Base-by-base conservation (phyloP, 1,140 invertebrate genomes). In the Cephus cinctus region DNA sequence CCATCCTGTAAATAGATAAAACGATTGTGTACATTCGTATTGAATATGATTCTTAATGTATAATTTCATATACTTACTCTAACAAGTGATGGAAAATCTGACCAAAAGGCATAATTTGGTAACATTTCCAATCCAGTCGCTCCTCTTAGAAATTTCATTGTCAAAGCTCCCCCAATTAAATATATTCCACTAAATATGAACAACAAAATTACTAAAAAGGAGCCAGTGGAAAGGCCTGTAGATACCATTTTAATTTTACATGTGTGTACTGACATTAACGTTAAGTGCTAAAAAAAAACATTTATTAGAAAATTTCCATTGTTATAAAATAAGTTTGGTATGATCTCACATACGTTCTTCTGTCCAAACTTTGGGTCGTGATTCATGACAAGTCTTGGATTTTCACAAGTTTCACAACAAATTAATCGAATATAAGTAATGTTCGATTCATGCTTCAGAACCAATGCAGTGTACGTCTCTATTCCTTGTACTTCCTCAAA, bases 51-150 rank as follows among this genome's bases (percentile, higher is more conserved):
- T 12, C 12, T 9, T 8, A 5, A 22, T 16, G 23, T 31, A 11
- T 18, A 3, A 4, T 27, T 20, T 35, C 9, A 2, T 8, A 48
- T 38, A 64, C 57, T 65, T 59, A 77, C 76, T 46, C 56, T 62
- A 27, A 75, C 61, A 6, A 75, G 51, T 21, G 45, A 51, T 4
- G 73, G 73, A 40, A 78, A 56, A 14, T 70, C 65, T 6, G 34
- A 40, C 76, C 76, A 78, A 42, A 78, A 77, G 3, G 62, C 61
- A 25, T 73, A 69, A 59, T 78, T 76, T 0, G 76, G 76, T 36
- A 78, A 54, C 59, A 76, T 66, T 56, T 78, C 76, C 53, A 50
- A 52, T 9, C 76, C 76, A 38, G 66, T 65, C n/a, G 74, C 75
- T 15, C 76, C 76, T 15, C 74, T 56, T 14, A 72, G 41, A 11